Evolutionary conservation across 30 jellyfish, hydroid and myxozoan genomes (phyloP), one percentile per base, ranked within the genome.

Genomic region (Hydra vulgaris): DNA sequence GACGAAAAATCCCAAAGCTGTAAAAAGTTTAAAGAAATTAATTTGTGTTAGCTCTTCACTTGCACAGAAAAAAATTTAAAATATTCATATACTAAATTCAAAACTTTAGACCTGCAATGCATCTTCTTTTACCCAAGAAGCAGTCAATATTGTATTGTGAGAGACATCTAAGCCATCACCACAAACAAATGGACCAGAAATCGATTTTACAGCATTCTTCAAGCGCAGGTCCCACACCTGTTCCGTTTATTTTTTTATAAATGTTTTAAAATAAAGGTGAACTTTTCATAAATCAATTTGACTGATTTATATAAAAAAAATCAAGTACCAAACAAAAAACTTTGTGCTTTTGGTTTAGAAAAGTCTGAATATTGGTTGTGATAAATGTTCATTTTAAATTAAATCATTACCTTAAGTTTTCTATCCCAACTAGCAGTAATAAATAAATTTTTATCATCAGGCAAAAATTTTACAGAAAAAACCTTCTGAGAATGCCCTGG

Each of bases 341-440:
- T n/a, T n/a, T n/a, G n/a, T n/a, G n/a, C n/a, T n/a, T n/a, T n/a
- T n/a, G n/a, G n/a, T n/a, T n/a, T n/a, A n/a, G n/a, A n/a, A n/a
- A n/a, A n/a, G n/a, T n/a, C 26, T 1, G 5, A 3, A 69, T 3
- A 69, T 40, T 40, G 12, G 61, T 3, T 40, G 15, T 3, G 15
- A 24, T 40, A 40, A 40, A 40, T 5, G 5, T 5, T 8, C 40
- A 22, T 61, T 21, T 3, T 7, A 22, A 15, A 55, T 21, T 15
- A 23, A 8, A 0, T 17, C 12, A 19, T 19, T 76, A 92, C 98
- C 98, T 92, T 92, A 0, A 92, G 72, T 0, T 95, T 19, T 54
- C 82, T 96, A 73, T 92, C 98, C 98, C 98, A 92, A 19, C 98
- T 95, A 16, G 96, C 98, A 22, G 98, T 79, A 25, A 92, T 70